Evolutionary conservation across 2,797 vertebrate genomes (phyloP).

Genomic region (Erithacus rubecula): DNA sequence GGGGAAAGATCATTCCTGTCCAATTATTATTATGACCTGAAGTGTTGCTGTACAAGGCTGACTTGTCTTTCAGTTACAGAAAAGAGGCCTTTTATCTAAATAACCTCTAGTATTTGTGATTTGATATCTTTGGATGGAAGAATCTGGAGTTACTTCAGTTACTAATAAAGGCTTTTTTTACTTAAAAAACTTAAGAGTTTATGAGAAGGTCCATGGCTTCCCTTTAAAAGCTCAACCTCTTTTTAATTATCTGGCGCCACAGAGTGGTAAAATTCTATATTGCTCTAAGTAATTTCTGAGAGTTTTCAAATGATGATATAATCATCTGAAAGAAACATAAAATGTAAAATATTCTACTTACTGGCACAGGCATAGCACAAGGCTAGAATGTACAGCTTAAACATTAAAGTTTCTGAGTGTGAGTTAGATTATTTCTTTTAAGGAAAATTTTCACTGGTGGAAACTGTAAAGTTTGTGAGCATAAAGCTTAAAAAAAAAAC

Average conservation of each 20-base stretch:
- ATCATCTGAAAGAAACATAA: background rate
- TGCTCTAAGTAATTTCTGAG: background rate
- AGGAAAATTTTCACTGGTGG: background rate
- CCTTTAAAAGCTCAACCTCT: background rate
- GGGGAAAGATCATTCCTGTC: background rate
- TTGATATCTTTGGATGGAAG: background rate
- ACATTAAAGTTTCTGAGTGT: background rate
- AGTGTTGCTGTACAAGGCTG: background rate
- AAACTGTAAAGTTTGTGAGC: background rate
- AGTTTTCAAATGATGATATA: background rate
- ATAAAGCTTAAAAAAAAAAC: background rate
- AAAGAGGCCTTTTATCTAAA: background rate
- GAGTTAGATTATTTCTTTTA: background rate
- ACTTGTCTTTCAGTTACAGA: background rate
- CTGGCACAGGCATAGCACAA: background rate
- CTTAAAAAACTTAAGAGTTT: background rate
- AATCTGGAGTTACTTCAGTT: background rate
- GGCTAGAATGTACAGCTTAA: background rate
- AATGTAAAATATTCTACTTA: background rate
- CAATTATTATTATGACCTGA: background rate
- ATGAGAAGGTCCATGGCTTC: background rate
- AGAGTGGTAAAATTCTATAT: constrained; percentile 38
- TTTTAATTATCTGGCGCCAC: constrained; percentile 64
- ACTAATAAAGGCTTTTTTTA: background rate
- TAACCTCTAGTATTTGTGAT: background rate